These are phyloP conservation scores for Recurvirostra avosetta DNA, from an alignment of 2,113 vertebrate species.

Conservation along the genomic window DNA sequence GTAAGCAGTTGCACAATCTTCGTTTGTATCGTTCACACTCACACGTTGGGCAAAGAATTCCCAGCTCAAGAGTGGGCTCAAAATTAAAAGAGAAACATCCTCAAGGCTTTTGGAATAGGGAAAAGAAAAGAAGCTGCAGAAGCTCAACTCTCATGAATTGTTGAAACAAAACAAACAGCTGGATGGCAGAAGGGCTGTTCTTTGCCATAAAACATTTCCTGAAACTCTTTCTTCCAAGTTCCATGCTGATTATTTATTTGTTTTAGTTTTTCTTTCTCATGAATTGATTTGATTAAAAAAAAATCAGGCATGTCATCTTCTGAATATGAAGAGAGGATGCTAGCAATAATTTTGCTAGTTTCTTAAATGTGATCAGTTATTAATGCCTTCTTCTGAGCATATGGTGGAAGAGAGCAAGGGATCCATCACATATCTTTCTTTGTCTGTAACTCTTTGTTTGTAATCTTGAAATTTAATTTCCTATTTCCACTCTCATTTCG, in stretches of 20 bases:
- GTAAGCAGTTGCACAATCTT: neutral
- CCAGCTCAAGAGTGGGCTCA: neutral
- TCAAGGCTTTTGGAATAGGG: neutral
- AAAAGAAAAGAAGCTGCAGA: neutral
- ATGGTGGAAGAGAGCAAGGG: neutral
- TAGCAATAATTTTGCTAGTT: neutral
- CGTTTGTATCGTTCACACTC: neutral
- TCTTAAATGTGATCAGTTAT: neutral
- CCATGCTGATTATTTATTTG: neutral
- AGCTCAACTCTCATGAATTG: neutral
- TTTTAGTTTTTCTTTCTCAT: neutral
- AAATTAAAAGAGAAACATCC: constrained; percentile 57
- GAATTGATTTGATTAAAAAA: constrained; percentile 33
- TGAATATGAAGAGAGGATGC: neutral
- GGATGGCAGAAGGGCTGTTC: constrained; percentile 8
- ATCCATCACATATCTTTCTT: neutral
- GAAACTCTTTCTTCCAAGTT: neutral
- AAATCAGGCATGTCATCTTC: neutral
- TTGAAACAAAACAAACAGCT: constrained; percentile 48
- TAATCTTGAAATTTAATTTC: neutral
- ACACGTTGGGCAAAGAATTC: neutral
- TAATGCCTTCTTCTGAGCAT: neutral
- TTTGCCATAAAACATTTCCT: neutral
- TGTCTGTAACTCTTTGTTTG: neutral
- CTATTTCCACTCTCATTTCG: neutral